Evolutionary conservation across 1,140 invertebrate genomes (phyloP), one percentile per base, ranked within the genome.

Genomic region (Brachionus sp.): DNA sequence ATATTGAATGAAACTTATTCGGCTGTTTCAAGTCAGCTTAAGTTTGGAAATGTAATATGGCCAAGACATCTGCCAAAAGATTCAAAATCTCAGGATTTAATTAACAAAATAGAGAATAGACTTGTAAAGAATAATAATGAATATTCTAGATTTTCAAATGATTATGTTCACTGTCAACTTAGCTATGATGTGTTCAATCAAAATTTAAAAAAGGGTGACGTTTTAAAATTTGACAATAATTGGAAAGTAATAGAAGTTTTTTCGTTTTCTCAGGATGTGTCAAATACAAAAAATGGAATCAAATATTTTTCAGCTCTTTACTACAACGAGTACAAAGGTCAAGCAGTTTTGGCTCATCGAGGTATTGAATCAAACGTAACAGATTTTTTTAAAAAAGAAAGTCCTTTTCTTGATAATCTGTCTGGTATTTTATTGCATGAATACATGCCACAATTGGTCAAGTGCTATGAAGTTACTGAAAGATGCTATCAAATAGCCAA

Each of bases 391-490:
- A 70, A 70, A 37, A 9, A 16, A n/a, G 35, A 70, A 5, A 4
- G 9, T 0, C n/a, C 9, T n/a, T 12, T 70, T n/a, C 13, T n/a
- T 39, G 10, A 70, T 19, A 16, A n/a, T 39, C 12, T 70, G 1
- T 7, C 13, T 10, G 66, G 66, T 10, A 70, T 70, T n/a, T n/a
- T 70, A n/a, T 16, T 6, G 0, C 12, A 70, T 70, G 37, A 70
- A 9, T 70, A 39, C 19, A 16, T 70, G 5, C 66, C 66, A 5
- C 33, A 70, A 70, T 70, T 70, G 35, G 12, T 39, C 3, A 70
- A 70, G 39, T 70, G 66, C n/a, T 70, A 70, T 39, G 66, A 70
- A 70, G 35, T 70, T 10, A 70, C 66, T n/a, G 66, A 70, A 39
- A 0, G 19, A n/a, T 35, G 33, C 9, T 70, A 70, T 39, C 6